phyloP scores from a whole-genome alignment of 2,888 invertebrate species.

The Resseliella maxima region DNA sequence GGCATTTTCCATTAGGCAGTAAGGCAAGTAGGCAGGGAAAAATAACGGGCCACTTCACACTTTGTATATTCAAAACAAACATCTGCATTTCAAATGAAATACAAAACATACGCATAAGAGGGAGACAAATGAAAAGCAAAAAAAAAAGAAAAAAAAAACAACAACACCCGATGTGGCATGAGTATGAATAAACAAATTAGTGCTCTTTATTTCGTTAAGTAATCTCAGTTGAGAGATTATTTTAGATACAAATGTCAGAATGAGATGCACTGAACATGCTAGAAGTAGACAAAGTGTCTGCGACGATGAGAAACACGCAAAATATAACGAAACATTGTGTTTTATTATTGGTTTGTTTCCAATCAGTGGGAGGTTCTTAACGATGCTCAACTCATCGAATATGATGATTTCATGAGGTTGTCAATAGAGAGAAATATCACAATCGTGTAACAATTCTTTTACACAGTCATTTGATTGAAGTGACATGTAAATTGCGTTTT shows the following conservation, averaged over 20 bases:
- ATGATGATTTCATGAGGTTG: not conserved
- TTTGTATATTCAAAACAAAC: constrained; percentile 3
- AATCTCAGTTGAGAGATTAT: not conserved
- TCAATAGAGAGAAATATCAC: not conserved
- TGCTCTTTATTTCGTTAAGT: not conserved
- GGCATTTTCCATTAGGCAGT: not conserved
- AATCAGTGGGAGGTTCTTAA: constrained; percentile 46
- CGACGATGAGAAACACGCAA: not conserved
- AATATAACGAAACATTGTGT: not conserved
- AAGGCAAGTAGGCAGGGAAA: not conserved
- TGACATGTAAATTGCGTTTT: not conserved
- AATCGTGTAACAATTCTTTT: not conserved
- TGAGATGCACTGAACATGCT: not conserved
- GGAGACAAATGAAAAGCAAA: not conserved
- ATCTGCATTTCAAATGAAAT: constrained; percentile 17
- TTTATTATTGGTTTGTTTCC: constrained; percentile 45
- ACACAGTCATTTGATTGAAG: not conserved
- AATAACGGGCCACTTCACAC: constrained; percentile 35
- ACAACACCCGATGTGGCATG: too few relatives aligned
- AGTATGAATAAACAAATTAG: constrained; percentile 49
- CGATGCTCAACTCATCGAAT: not conserved
- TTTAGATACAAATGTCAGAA: not conserved
- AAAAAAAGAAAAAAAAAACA: constrained; percentile 1
- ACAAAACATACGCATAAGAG: not conserved
- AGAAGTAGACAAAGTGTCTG: not conserved